Evolutionary conservation across 1,140 invertebrate species (phyloP), one percentile per base, ranked within the genome.

Genomic region (Gonioctena quinquepunctata): DNA sequence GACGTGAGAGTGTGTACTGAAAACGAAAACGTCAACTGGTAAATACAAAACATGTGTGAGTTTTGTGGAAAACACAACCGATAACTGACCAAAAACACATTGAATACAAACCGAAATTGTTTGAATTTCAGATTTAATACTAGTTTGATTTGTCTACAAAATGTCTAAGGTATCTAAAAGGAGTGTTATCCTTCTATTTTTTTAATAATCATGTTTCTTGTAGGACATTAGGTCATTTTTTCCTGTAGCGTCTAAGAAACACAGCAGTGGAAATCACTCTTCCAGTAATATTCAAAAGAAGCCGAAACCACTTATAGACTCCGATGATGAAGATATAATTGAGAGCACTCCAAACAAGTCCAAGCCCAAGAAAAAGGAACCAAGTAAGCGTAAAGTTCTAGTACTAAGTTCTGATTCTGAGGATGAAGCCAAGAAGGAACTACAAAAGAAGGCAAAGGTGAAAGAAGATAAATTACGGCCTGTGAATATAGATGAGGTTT

Each of bases 211-310:
- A 2, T n/a, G 11, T 7, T 42, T 42, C 19, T 83, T 83, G 54
- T 68, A 87, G 86, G 85, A 86, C 80, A 86, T 87, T 68, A 81
- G 85, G 68, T 85, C 84, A 64, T 86, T 82, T 71, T 86, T 87
- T 71, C 68, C 66, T 2, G 66, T 64, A 57, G 27, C 80, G 68
- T 71, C 77, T 22, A 83, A 84, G 66, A 76, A 76, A 27, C n/a
- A 59, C 7, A 26, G 28, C 48, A 54, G 26, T 52, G 26, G n/a
- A 18, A 11, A 18, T 25, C 66, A 68, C 52, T 7, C 16, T 28
- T 19, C 64, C 7, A 19, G 11, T 19, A 25, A 69, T 70, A 69
- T 42, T 66, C 69, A 26, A 16, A 74, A 77, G 22, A 71, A 71
- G 49, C 11, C 56, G 13, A 68, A 72, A 42, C 48, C 52, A 5